Evolutionary conservation across 1,140 invertebrate genomes (phyloP).

Genomic region (Cataglyphis hispanica): DNA sequence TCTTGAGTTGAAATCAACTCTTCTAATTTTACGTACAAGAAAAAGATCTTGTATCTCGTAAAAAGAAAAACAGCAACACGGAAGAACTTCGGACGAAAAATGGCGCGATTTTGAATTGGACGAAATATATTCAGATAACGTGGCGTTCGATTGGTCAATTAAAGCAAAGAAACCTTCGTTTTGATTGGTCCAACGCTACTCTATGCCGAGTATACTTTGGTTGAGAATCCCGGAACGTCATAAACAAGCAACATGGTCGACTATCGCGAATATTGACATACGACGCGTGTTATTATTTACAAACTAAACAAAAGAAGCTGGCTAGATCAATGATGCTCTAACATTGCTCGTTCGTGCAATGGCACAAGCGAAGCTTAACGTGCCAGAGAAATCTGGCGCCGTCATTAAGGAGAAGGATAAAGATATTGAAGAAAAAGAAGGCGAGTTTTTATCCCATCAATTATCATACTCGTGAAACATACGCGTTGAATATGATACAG

Average conservation of each 20-base stretch:
- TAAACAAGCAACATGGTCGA: constrained; percentile 68
- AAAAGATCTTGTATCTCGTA: not conserved
- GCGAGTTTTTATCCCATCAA: constrained; percentile 35
- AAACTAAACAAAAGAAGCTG: not conserved
- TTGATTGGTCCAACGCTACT: no score
- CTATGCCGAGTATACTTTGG: no score
- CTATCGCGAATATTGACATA: constrained; percentile 6
- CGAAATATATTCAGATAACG: no score
- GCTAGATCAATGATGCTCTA: constrained; percentile 23
- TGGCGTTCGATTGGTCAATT: not conserved
- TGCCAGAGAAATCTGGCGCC: constrained; percentile 58
- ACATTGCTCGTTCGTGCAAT: constrained; percentile 21
- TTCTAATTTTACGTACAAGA: no score
- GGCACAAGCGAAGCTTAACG: constrained; percentile 73
- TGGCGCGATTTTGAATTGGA: not conserved
- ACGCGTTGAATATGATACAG: not conserved
- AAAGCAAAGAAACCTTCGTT: not conserved
- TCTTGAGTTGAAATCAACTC: no score
- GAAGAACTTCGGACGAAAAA: not conserved
- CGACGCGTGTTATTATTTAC: constrained; percentile 31
- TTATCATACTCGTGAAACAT: not conserved
- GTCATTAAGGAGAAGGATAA: constrained; percentile 72
- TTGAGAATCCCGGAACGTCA: constrained; percentile 53
- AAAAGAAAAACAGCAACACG: no score
- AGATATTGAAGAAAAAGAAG: constrained; percentile 74